Evolutionary conservation across 2,797 vertebrate species (phyloP), one percentile per base, ranked within the genome.

Genomic region (Chaetophractus vellerosus): DNA sequence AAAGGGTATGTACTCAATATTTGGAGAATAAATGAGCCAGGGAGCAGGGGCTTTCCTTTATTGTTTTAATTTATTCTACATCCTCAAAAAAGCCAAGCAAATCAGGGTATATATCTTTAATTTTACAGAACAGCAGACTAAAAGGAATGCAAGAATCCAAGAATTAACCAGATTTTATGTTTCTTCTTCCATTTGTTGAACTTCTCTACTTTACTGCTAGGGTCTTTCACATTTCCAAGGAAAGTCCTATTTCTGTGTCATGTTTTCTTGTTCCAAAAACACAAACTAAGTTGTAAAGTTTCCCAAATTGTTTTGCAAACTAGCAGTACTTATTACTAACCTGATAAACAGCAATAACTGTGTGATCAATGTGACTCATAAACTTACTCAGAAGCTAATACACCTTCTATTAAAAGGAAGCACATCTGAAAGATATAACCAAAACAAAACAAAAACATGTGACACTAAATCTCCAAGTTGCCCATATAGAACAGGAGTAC

Each of bases 61-160:
- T 61, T 63, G 24, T 66, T 50, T 94, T 69, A 72, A 63, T 86
- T 87, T 94, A 50, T 59, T 50, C 33, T 57, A 57, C 41, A 15
- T 24, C 66, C 16, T 76, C 84, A 52, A 94, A 64, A 55, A 28
- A 63, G 26, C 24, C 48, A 90, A 57, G 9, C 16, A 55, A 66
- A 45, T 38, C 52, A 36, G 79, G 9, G 26, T 18, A 45, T 45
- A 33, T 23, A 38, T 71, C 52, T 68, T 83, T 84, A 57, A 71
- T 66, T 66, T 75, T 55, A 82, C 36, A 57, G 21, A 83, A 63
- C 31, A 89, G 52, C 31, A 48, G 19, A 75, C n/a, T 69, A 50
- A 79, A 64, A 57, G 18, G 50, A 48, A 68, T 59, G 71, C 45
- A 15, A 59, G 23, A 55, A 71, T 52, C 19, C 4, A 78, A 59